phyloP scores from a whole-genome alignment of 2,113 vertebrate species.

The Corvus cornix region DNA sequence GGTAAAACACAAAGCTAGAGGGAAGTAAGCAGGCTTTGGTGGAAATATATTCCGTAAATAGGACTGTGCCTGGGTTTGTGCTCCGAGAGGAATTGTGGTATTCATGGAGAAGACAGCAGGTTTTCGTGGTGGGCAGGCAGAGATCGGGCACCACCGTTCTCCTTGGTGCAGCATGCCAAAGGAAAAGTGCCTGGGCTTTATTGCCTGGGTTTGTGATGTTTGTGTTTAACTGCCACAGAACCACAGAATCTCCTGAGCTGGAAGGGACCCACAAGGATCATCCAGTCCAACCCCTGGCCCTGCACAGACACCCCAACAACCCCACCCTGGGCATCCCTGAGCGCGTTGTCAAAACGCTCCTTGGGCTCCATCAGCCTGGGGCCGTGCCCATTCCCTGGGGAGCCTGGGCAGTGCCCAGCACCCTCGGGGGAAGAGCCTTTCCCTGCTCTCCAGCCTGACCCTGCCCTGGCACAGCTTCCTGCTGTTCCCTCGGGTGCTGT shows the following conservation, averaged over 20 bases:
- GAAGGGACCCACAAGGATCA: neutral
- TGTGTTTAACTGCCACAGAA: neutral
- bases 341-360: rapidly evolving
- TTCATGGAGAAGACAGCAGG: neutral
- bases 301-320: neutral
- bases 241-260: neutral
- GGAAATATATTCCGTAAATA: neutral
- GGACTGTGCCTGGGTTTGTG: neutral
- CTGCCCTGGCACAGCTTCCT: neutral
- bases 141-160: neutral
- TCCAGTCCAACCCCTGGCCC: neutral
- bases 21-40: slow-evolving; percentile 26
- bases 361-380: neutral
- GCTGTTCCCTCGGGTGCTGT: neutral
- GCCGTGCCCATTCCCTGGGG: neutral
- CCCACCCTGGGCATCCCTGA: neutral
- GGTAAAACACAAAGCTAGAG: slow-evolving; percentile 73
- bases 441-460: neutral
- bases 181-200: neutral
- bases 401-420: neutral
- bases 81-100: neutral
- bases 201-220: neutral
- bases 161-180: neutral
- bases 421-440: neutral
- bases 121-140: neutral